Base-by-base conservation (phyloP, 2,888 invertebrate species). In the Caenorhabditis imperialis region DNA sequence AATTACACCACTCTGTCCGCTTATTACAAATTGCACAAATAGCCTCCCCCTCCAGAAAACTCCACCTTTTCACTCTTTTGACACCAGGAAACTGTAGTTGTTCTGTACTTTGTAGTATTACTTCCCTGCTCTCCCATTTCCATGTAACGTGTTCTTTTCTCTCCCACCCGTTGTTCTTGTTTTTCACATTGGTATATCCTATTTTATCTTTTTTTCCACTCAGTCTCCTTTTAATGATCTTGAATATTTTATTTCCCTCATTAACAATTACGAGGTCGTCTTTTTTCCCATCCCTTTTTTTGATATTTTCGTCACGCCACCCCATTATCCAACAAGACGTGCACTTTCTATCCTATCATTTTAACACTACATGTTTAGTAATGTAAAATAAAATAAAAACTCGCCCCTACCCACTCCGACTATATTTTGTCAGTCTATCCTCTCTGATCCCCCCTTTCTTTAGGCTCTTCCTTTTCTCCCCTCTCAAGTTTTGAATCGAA, bases 251-350 rank as follows among this genome's bases (percentile, higher is more conserved):
- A 38, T 60, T 65, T 61, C 40, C 61, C 69, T 60, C 62, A 75
- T 75, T 69, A 69, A 70, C 62, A 58, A 63, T 69, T 75, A 75
- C 75, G 75, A 75, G 75, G 75, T 75, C 60, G 47, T 60, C 27
- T 60, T 51, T 47, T 69, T 23, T 47, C 47, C 18, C 16, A 27
- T 35, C 23, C 45, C 25, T 33, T 27, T 45, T 33, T 57, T 57
- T 22, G 22, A 22, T 35, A 35, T 27, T 45, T 57, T 47, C 47
- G 35, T 16, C 37, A 16, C 30, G 25, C 10, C 18, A n/a, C 20
- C n/a, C 18, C 18, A 47, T 23, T 25, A 47, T 47, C 5, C 18
- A 12, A 12, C 18, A 12, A 25, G 30, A 18, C n/a, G 18, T 25
- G 33, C 40, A 40, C 35, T 58, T 38, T 38, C 44, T 35, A 35